Base-by-base conservation (phyloP, 1,140 invertebrate species). In the Eufriesea mexicana region DNA sequence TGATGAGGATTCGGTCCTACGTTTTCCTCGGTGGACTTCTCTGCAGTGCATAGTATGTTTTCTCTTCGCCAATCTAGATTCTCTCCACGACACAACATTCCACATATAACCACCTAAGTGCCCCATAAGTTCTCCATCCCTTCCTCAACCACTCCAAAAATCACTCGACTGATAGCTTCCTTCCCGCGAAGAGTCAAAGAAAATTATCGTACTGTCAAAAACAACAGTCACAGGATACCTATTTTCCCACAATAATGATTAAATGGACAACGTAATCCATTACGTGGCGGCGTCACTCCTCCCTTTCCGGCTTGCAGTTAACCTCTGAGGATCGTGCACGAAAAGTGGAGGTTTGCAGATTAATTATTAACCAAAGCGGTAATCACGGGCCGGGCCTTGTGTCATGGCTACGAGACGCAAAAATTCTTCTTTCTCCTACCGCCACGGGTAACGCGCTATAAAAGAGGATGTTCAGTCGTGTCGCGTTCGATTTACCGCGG, bases 391-490 rank as follows among this genome's bases (percentile, higher is more conserved):
- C 49, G 14, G 9, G 20, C 18, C 28, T 54, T 18, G 45, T 2
- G 59, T 57, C 28, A 47, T 72, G 77, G 64, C 16, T 16, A 23
- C 23, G 28, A 74, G 54, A 75, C 45, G 59, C 61, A 25, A 59
- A 77, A 61, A 85, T 88, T 87, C 47, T 35, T 14, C 35, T 57
- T 79, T 87, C 86, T 85, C 86, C 83, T 76, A 70, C 86, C 47
- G 70, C 18, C 5, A 4, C 23, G 12, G 20, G 16, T 23, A 8
- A 55, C 49, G 45, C 9, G 10, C 8, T 88, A 88, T 88, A 88
- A 88, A 88, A 88, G 20, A 25, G 47, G 54, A 14, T 20, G 7
- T 2, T 20, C n/a, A 4, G 16, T 47, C 55, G 7, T 20, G 4
- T 18, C 25, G 5, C 61, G 78, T n/a, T 28, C 55, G 25, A 70